A percentile compares a stretch with the other conserved stretches of the same genome.
Conservation (phyloP, 1,140 invertebrate genomes). For the Octopus sinensis region DNA sequence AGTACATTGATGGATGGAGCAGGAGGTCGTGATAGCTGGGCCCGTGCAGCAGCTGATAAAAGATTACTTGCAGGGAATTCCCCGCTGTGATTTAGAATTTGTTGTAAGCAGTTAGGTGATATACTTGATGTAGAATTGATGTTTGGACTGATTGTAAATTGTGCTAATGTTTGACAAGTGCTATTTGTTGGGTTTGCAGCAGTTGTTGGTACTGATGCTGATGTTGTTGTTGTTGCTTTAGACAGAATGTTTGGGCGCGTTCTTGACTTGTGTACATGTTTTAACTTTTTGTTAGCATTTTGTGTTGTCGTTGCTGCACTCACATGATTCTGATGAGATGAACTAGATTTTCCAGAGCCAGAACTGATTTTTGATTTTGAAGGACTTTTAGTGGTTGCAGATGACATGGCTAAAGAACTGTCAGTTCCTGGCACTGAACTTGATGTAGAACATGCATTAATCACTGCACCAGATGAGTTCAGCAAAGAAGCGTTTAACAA, state of each 20-base stretch:
- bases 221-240: neutral
- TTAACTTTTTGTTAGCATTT: neutral
- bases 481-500: neutral
- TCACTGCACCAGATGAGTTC: too few species aligned
- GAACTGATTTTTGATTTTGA: too few species aligned
- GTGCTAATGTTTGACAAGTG: conserved; percentile 11
- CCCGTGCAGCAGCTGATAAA: conserved; percentile 43
- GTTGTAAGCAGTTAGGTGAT: conserved; percentile 20
- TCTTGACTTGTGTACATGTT: neutral
- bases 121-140: neutral
- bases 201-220: neutral
- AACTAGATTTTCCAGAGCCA: too few species aligned
- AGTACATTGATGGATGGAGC: conserved; percentile 9
- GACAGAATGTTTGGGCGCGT: neutral
- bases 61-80: conserved; percentile 49
- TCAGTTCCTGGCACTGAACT: too few species aligned
- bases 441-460: too few species aligned
- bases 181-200: neutral
- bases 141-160: neutral
- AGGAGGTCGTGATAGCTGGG: conserved; percentile 37
- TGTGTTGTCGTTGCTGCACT: neutral
- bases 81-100: conserved; percentile 34
- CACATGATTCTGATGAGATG: too few species aligned
- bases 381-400: too few species aligned
- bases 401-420: too few species aligned